These are phyloP conservation scores for Atta texana DNA, from an alignment of 1,140 invertebrate genomes.

Conservation along the genomic window DNA sequence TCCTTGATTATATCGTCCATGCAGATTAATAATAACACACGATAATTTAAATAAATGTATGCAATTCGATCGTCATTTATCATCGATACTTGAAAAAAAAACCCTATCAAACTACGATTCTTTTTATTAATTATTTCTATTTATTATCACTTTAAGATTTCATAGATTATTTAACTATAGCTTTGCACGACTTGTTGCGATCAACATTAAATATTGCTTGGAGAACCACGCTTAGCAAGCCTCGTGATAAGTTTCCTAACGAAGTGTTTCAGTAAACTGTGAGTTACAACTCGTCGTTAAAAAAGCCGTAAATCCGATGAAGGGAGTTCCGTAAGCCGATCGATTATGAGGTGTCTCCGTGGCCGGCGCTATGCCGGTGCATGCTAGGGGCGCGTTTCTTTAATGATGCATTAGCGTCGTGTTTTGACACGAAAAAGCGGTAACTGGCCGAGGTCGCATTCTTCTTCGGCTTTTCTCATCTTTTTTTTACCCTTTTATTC, in stretches of 20 bases:
- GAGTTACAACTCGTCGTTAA: constrained; percentile 1
- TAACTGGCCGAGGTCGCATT: constrained; percentile 74
- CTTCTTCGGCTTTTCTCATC: constrained; percentile 53
- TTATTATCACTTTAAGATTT: not conserved
- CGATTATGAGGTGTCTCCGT: constrained; percentile 73
- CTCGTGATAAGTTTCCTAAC: constrained; percentile 18
- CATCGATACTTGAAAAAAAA: not conserved
- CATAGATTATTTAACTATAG: not conserved
- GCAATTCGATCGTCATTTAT: constrained; percentile 3
- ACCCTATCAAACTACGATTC: not conserved
- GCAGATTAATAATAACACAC: not conserved
- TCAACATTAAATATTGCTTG: not conserved
- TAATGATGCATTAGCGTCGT: constrained; percentile 80
- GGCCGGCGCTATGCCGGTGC: constrained; percentile 57
- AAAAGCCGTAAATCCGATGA: not conserved
- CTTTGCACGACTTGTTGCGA: not conserved
- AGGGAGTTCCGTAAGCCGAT: constrained; percentile 64
- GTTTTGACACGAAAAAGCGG: constrained; percentile 78
- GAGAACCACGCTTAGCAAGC: not conserved
- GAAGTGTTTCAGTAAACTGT: constrained; percentile 39
- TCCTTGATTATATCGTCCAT: not conserved
- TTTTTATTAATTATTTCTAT: not conserved
- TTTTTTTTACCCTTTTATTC: constrained; percentile 65
- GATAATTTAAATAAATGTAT: constrained; percentile 44
- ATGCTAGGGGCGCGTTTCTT: constrained; percentile 66